Conservation (phyloP, 2,113 vertebrate species). For the Isichthys henryi region DNA sequence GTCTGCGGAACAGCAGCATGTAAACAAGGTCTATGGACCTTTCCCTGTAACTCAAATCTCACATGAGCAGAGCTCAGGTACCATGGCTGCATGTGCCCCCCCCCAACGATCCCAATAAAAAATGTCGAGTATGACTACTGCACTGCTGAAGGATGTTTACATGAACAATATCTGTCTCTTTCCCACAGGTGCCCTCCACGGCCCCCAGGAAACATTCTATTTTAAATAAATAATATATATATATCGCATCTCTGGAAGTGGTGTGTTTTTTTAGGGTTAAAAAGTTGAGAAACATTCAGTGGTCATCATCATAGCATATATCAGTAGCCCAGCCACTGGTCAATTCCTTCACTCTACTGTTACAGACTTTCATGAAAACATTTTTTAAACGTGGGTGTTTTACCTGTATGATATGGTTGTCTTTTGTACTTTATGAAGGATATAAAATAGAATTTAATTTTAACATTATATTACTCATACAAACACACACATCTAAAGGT, state of each 20-base stretch:
- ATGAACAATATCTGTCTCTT: background rate
- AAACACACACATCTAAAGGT: background rate
- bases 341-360: background rate
- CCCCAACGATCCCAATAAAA: slow-evolving; percentile 1
- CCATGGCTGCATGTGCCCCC: background rate
- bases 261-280: background rate
- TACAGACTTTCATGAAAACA: background rate
- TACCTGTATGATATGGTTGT: slow-evolving; percentile 11
- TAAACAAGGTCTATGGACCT: slow-evolving; percentile 50
- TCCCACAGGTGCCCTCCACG: slow-evolving; percentile 85
- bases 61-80: background rate
- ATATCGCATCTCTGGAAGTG: background rate
- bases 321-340: background rate
- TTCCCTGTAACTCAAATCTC: background rate
- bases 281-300: background rate
- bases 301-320: background rate
- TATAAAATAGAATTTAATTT: background rate
- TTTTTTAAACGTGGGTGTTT: background rate
- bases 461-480: background rate
- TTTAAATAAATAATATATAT: background rate
- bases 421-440: slow-evolving; percentile 19
- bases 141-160: background rate
- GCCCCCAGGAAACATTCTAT: slow-evolving; percentile 65
- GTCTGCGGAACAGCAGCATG: slow-evolving; percentile 76
- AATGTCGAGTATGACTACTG: background rate